phyloP scores from a whole-genome alignment of 2,113 vertebrate species.

The Puma concolor region DNA sequence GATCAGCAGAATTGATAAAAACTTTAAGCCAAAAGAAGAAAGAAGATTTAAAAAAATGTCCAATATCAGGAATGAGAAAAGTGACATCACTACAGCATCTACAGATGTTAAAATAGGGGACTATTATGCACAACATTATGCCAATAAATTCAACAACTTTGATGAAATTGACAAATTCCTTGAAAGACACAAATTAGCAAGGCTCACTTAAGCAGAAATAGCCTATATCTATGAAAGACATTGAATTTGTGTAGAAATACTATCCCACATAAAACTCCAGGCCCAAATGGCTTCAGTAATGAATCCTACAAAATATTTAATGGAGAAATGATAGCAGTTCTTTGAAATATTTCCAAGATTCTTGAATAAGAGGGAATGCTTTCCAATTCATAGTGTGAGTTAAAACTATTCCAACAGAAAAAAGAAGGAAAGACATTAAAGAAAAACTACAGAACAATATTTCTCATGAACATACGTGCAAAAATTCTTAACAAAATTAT shows the following conservation, averaged over 20 bases:
- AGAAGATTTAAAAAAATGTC: not conserved
- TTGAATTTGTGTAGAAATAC: not conserved
- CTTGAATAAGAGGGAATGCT: not conserved
- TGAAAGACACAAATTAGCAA: not conserved
- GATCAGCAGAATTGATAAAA: not conserved
- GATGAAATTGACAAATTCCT: not conserved
- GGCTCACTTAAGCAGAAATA: not conserved
- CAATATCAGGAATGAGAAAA: not conserved
- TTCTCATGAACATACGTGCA: not conserved
- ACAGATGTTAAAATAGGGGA: too few relatives aligned
- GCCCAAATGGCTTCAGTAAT: not conserved
- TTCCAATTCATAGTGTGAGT: not conserved
- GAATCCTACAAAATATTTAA: not conserved
- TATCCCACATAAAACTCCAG: fast-evolving
- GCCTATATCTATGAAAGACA: not conserved
- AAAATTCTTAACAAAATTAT: not conserved
- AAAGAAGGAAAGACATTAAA: not conserved
- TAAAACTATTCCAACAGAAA: not conserved
- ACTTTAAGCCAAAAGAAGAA: not conserved
- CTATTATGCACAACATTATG: too few relatives aligned
- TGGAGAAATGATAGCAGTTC: not conserved
- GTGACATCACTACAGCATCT: too few relatives aligned
- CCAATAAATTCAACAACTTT: too few relatives aligned
- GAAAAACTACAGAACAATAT: not conserved
- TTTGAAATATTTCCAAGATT: not conserved